These are phyloP conservation scores for Malacoraja senta DNA, from an alignment of 2,797 vertebrate genomes.

Conservation along the genomic window DNA sequence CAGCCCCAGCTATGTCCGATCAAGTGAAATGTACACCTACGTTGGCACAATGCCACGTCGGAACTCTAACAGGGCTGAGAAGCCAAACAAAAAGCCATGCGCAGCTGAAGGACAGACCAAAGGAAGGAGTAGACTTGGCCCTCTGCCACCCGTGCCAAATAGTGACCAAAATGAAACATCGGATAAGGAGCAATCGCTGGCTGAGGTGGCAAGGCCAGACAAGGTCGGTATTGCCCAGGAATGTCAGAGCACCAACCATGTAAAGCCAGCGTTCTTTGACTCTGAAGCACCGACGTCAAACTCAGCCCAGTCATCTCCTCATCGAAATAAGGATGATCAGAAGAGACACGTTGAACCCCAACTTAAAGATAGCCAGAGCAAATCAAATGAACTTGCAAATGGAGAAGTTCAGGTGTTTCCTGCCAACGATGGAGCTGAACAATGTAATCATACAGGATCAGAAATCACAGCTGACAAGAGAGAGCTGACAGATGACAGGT, in stretches of 20 bases:
- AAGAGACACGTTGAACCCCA: not conserved
- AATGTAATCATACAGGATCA: not conserved
- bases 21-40: conserved; percentile 79
- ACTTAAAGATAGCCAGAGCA: not conserved
- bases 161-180: not conserved
- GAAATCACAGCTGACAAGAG: no score
- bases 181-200: not conserved
- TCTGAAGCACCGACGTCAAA: not conserved
- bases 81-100: conserved; percentile 40
- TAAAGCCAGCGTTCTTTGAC: not conserved
- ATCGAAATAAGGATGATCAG: not conserved
- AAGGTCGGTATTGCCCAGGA: not conserved
- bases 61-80: conserved; percentile 44
- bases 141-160: conserved; percentile 17
- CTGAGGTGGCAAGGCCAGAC: not conserved
- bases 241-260: no score
- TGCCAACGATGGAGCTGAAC: not conserved
- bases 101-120: not conserved
- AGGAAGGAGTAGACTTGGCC: not conserved
- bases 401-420: not conserved
- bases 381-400: not conserved
- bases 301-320: not conserved
- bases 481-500: conserved; percentile 15
- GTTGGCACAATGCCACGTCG: conserved; percentile 84
- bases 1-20: conserved; percentile 68